phyloP scores from a whole-genome alignment of 2,113 vertebrate species.

The Bothrops jararaca region DNA sequence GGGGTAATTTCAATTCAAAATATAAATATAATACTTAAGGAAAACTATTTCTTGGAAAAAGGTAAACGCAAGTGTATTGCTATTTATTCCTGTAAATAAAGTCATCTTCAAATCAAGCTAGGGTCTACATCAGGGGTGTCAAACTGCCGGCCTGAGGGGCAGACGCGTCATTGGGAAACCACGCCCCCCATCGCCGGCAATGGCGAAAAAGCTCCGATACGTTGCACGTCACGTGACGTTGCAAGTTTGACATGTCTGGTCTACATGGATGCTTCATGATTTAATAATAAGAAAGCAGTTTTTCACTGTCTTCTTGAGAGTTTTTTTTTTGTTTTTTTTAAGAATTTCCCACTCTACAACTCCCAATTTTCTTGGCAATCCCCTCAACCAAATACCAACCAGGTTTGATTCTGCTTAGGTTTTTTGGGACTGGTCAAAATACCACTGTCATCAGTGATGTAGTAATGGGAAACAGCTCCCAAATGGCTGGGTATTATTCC shows the following conservation, averaged over 20 bases:
- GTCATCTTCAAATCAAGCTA: not conserved
- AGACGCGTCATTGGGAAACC: too few species aligned
- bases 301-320: not conserved
- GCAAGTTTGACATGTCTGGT: not conserved
- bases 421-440: not conserved
- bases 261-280: not conserved
- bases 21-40: not conserved
- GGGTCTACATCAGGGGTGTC: not conserved
- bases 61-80: not conserved
- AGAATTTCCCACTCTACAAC: not conserved
- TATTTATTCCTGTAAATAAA: not conserved
- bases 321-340: not conserved
- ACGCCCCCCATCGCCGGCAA: too few species aligned
- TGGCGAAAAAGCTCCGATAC: too few species aligned
- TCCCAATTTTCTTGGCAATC: not conserved
- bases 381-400: not conserved
- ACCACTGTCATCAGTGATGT: not conserved
- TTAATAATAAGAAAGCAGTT: not conserved
- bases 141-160: too few species aligned
- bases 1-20: not conserved
- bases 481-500: not conserved
- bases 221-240: too few species aligned
- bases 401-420: not conserved
- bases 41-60: not conserved
- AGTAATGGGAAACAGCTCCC: not conserved